Evolutionary conservation across 2,888 invertebrate species (phyloP).

Genomic region (Drosophila meridiana): DNA sequence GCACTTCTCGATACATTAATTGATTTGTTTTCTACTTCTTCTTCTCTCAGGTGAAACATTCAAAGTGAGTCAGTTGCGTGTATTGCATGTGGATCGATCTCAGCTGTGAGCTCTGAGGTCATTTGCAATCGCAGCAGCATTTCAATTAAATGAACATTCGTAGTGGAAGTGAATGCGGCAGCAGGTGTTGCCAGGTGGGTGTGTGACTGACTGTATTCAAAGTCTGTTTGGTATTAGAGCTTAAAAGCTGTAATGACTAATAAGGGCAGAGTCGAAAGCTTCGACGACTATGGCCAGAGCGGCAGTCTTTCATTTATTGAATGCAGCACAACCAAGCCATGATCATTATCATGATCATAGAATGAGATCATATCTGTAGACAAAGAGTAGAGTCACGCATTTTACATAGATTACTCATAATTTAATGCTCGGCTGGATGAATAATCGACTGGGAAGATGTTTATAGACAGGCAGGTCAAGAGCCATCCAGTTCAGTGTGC

Average conservation of each 20-base stretch:
- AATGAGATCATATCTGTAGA: constrained; percentile 39
- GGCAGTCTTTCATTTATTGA: constrained; percentile 36
- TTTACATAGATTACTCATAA: constrained; percentile 36
- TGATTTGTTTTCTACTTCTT: constrained; percentile 32
- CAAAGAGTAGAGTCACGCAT: constrained; percentile 27
- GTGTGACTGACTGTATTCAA: constrained; percentile 12
- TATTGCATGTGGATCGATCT: constrained; percentile 42
- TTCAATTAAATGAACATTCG: constrained; percentile 44
- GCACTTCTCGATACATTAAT: constrained; percentile 7
- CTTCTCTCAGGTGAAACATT: constrained; percentile 43
- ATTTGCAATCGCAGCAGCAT: constrained; percentile 29
- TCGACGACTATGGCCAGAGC: constrained; percentile 15
- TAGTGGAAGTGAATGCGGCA: constrained; percentile 33
- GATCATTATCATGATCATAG: constrained; percentile 39
- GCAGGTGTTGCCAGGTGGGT: constrained; percentile 40
- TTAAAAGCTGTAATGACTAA: constrained; percentile 42
- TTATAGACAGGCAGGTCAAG: constrained; percentile 24
- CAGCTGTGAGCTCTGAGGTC: constrained; percentile 36
- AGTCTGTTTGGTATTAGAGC: constrained; percentile 18
- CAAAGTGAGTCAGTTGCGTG: constrained; percentile 49
- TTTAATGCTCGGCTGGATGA: constrained; percentile 26
- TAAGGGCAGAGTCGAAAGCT: constrained; percentile 45
- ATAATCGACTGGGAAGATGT: constrained; percentile 29
- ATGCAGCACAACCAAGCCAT: constrained; percentile 22
- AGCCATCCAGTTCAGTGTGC: constrained; percentile 6